phyloP scores from a whole-genome alignment of 2,888 invertebrate genomes.

The Serripes groenlandicus region DNA sequence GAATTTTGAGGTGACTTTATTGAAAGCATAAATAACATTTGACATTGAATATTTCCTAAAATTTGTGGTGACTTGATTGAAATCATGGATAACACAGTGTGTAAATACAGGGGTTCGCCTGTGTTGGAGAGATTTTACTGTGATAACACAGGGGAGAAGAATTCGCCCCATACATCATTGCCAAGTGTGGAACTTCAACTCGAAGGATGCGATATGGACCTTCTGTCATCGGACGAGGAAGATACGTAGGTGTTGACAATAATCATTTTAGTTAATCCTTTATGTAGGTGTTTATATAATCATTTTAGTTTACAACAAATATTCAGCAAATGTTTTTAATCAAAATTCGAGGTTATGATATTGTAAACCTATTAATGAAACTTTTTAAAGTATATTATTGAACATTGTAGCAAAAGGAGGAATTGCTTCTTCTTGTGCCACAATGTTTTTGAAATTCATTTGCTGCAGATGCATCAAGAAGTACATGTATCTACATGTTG shows the following conservation, averaged over 20 bases:
- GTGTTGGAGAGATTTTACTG: neutral
- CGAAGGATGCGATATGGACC: conserved; percentile 26
- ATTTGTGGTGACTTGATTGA: too few species aligned
- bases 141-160: neutral
- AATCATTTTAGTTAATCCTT: neutral
- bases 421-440: neutral
- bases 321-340: too few species aligned
- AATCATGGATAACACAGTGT: conserved; percentile 15
- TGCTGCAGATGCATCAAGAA: too few species aligned
- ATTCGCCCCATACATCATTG: conserved; percentile 18
- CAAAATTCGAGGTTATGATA: too few species aligned
- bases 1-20: too few species aligned
- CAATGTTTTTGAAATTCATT: neutral
- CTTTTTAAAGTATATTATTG: too few species aligned
- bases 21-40: too few species aligned
- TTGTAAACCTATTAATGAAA: too few species aligned
- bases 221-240: conserved; percentile 24
- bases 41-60: too few species aligned
- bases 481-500: too few species aligned
- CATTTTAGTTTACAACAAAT: too few species aligned
- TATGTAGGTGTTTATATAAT: neutral
- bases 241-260: conserved; percentile 10
- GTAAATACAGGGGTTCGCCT: conserved; percentile 1
- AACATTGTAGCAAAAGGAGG: neutral
- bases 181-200: conserved; percentile 25